A percentile compares a stretch with the other conserved stretches of the same genome.
Conservation (phyloP, 2,888 invertebrate genomes). For the Prosopocoilus inquinatus region DNA sequence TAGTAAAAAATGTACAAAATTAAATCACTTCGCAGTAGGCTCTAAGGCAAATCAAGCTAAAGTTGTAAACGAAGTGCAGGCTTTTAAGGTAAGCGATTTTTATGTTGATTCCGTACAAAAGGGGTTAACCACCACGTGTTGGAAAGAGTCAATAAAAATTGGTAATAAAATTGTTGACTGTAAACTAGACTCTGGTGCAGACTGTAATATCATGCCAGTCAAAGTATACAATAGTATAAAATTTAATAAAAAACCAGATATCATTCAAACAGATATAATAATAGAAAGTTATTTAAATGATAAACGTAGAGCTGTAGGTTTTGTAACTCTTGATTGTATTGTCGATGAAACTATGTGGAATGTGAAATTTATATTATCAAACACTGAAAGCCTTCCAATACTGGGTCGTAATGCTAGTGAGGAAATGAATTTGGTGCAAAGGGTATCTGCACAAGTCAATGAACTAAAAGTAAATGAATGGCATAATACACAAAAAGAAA, state of each 20-base stretch:
- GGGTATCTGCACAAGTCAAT: background rate
- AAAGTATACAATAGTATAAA: background rate
- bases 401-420: constrained; percentile 5
- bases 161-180: background rate
- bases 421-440: background rate
- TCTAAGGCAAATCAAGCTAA: too few species aligned
- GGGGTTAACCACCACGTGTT: background rate
- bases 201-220: constrained; percentile 4
- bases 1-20: too few species aligned
- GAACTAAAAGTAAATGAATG: background rate
- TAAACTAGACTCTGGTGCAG: constrained; percentile 8
- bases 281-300: too few species aligned
- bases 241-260: background rate
- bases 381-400: constrained; percentile 1
- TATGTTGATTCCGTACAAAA: too few species aligned
- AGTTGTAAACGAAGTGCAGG: too few species aligned
- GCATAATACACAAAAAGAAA: background rate
- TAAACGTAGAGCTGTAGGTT: too few species aligned
- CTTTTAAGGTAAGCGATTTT: too few species aligned
- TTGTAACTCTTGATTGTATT: too few species aligned
- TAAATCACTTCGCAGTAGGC: too few species aligned
- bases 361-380: constrained; percentile 1
- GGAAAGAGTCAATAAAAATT: constrained; percentile 1
- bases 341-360: background rate
- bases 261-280: background rate